These are phyloP conservation scores for Labroides dimidiatus DNA, from an alignment of 2,797 vertebrate species.

Conservation along the genomic window DNA sequence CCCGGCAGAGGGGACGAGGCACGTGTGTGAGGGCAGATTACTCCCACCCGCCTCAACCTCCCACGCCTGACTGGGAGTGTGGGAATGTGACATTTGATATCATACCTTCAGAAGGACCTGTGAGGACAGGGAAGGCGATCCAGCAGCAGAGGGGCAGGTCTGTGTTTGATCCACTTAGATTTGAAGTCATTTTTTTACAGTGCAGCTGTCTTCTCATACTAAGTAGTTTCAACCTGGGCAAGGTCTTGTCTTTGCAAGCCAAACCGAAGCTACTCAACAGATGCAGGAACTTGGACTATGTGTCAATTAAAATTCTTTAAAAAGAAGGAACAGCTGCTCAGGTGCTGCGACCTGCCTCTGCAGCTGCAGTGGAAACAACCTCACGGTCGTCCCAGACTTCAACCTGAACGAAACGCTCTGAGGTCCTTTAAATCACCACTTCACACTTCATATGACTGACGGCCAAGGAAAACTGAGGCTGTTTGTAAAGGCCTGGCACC, in stretches of 20 bases:
- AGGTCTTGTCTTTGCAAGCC: slow-evolving; percentile 50
- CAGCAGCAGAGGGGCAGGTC: background rate
- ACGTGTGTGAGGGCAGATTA: slow-evolving; percentile 51
- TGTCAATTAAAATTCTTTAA: slow-evolving; percentile 68
- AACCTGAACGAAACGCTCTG: slow-evolving; percentile 26
- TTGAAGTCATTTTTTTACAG: slow-evolving; percentile 31
- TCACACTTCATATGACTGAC: slow-evolving; percentile 36
- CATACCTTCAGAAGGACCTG: slow-evolving; percentile 58
- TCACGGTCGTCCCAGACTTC: slow-evolving; percentile 34
- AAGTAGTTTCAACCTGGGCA: slow-evolving; percentile 10
- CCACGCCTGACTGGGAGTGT: slow-evolving; percentile 64
- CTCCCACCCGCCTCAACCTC: slow-evolving; percentile 36
- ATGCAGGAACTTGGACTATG: slow-evolving; percentile 45
- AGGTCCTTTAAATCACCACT: slow-evolving; percentile 41
- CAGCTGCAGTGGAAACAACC: slow-evolving; percentile 47
- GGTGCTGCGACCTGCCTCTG: slow-evolving; percentile 46
- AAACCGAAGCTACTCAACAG: slow-evolving; percentile 49
- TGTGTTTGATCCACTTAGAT: slow-evolving; percentile 39
- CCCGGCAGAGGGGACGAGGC: slow-evolving; percentile 48
- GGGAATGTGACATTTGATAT: slow-evolving; percentile 76
- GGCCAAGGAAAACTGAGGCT: slow-evolving; percentile 35
- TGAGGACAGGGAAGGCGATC: slow-evolving; percentile 60
- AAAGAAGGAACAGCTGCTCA: slow-evolving; percentile 66
- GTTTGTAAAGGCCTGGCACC: slow-evolving; percentile 42
- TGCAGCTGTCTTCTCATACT: background rate